Evolutionary conservation across 2,888 invertebrate genomes (phyloP).

Genomic region (Drosophila ezoana): DNA sequence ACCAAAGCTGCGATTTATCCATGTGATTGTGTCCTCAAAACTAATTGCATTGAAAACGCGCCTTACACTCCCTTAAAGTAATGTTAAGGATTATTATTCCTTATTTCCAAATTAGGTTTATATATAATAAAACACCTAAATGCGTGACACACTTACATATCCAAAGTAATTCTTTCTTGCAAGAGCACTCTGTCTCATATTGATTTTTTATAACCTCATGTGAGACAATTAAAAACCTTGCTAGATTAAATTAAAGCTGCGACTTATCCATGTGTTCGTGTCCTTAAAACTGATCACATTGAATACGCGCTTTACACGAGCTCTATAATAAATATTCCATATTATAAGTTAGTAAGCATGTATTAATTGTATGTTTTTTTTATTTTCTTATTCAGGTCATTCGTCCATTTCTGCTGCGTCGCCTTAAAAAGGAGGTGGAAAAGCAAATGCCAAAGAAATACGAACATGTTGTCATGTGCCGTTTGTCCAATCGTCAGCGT

Average conservation of each 20-base stretch:
- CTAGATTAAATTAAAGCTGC: constrained; percentile 30
- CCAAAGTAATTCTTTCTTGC: constrained; percentile 29
- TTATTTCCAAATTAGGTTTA: too few relatives aligned
- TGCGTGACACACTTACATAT: too few relatives aligned
- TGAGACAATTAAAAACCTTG: constrained; percentile 46
- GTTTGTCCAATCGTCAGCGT: constrained; percentile 97
- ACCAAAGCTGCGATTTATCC: constrained; percentile 61
- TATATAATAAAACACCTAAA: too few relatives aligned
- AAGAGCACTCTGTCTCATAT: constrained; percentile 69
- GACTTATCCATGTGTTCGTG: constrained; percentile 50
- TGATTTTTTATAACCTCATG: constrained; percentile 39
- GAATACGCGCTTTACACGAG: constrained; percentile 48
- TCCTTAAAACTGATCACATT: constrained; percentile 33
- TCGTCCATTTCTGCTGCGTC: constrained; percentile 95
- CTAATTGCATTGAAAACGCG: constrained; percentile 64
- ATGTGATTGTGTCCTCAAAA: constrained; percentile 43
- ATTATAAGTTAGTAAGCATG: too few relatives aligned
- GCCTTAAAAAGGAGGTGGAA: constrained; percentile 97
- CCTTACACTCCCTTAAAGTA: constrained; percentile 24
- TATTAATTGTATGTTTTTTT: constrained; percentile 6
- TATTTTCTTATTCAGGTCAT: constrained; percentile 88
- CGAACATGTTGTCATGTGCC: constrained; percentile 97
- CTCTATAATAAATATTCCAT: too few relatives aligned
- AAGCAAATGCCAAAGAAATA: constrained; percentile 98
- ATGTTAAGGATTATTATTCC: neutral